Base-by-base conservation (phyloP, 1,140 invertebrate genomes). In the Zaprionus gabonicus region DNA sequence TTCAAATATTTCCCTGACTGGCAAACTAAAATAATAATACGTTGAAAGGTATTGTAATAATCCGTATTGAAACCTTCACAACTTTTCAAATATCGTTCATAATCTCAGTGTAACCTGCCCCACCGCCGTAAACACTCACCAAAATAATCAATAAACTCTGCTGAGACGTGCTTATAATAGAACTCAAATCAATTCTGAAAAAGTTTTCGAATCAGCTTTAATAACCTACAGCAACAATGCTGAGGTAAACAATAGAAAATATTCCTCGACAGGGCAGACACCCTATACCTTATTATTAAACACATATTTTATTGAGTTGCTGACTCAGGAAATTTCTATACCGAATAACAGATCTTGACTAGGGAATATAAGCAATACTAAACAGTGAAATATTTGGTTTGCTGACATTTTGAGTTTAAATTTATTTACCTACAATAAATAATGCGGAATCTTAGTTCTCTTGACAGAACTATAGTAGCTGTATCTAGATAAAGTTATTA, bases 141-240 rank as follows among this genome's bases (percentile, higher is more conserved):
- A 31, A 64, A 46, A 53, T 41, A 53, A 77, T 82, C 63, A 74
- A 82, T 77, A 74, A 73, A 53, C 67, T 69, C 31, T 31, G 15
- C 4, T 17, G 23, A 69, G 13, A 69, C 49, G 51, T 57, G 58
- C 28, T 57, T 58, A 62, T 77, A 78, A 86, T 76, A 72, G 78
- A 76, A 59, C 44, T 71, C 25, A 75, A 77, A 77, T 71, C 71
- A 80, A 41, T 31, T 71, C 60, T 60, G 25, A 20, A 34, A 75
- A 88, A 88, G 74, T 87, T 87, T 87, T 88, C 78, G 66, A 80
- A 87, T 90, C 85, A 76, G 77, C 78, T 78, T 81, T 85, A 58
- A 75, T 85, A 85, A 78, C 68, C 71, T 69, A 77, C 78, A 63
- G 68, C 58, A 80, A 70, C 1, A 68, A 72, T 25, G 66, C 36